Evolutionary conservation across 2,113 vertebrate genomes (phyloP).

Genomic region (Pagrus major): DNA sequence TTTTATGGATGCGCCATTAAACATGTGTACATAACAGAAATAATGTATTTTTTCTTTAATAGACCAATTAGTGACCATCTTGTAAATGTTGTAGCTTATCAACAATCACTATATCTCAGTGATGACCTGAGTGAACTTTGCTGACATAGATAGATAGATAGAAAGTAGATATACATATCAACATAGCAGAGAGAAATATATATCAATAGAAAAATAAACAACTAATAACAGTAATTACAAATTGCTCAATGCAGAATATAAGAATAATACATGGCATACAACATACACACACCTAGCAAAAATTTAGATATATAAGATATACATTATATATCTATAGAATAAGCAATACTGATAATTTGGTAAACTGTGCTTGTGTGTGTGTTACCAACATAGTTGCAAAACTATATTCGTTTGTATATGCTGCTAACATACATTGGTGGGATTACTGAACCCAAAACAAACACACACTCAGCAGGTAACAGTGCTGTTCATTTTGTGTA

Average conservation of each 20-base stretch:
- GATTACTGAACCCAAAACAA: constrained; percentile 9
- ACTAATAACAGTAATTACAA: too few relatives aligned
- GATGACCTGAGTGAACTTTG: background rate
- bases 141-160: too few relatives aligned
- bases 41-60: constrained; percentile 10
- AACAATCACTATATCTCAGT: background rate
- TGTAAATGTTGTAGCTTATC: background rate
- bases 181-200: too few relatives aligned
- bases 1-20: constrained; percentile 37
- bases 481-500: background rate
- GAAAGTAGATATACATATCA: too few relatives aligned
- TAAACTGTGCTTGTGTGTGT: background rate
- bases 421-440: background rate
- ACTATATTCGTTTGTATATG: constrained; percentile 9
- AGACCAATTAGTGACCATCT: background rate
- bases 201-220: too few relatives aligned
- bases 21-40: constrained; percentile 37
- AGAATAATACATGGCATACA: too few relatives aligned
- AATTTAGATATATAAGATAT: too few relatives aligned
- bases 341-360: background rate
- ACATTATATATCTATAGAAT: too few relatives aligned
- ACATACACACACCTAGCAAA: too few relatives aligned
- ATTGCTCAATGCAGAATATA: too few relatives aligned
- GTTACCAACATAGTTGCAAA: background rate
- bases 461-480: background rate